A percentile compares a stretch with the other conserved stretches of the same genome.
Conservation (phyloP, 2,888 invertebrate species). For the Xiphydria camelus region DNA sequence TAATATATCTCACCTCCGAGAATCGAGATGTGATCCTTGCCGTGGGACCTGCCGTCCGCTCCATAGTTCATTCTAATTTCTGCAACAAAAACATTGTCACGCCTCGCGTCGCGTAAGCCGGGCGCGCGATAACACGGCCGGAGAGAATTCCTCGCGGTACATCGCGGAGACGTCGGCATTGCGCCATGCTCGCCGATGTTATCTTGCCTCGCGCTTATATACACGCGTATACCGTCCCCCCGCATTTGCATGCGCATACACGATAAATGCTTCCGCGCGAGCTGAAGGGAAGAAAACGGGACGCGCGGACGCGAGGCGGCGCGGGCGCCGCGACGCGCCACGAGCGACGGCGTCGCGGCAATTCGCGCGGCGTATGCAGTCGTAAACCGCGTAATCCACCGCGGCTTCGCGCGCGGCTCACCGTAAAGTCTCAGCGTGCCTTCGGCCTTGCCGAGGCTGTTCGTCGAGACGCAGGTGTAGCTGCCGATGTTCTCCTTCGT, state of each 20-base stretch:
- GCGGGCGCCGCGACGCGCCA: too few relatives aligned
- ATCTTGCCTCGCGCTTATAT: too few relatives aligned
- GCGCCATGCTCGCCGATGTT: background rate
- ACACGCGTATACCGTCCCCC: too few relatives aligned
- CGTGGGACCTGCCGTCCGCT: conserved; percentile 59
- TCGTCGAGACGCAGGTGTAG: conserved; percentile 80
- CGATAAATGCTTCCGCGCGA: too few relatives aligned
- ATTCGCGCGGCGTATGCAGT: too few relatives aligned
- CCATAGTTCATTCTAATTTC: conserved; percentile 63
- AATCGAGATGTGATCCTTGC: conserved; percentile 63
- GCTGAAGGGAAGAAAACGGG: background rate
- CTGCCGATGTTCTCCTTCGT: conserved; percentile 69
- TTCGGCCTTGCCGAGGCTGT: conserved; percentile 77
- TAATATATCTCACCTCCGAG: conserved; percentile 65
- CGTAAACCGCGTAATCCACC: too few relatives aligned
- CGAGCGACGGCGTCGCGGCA: too few relatives aligned
- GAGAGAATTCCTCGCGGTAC: background rate
- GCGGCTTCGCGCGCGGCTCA: too few relatives aligned
- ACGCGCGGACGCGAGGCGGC: too few relatives aligned
- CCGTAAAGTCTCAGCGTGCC: conserved; percentile 75
- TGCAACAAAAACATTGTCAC: conserved; percentile 36
- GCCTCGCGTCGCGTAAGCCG: conserved; percentile 9
- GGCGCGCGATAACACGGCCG: background rate
- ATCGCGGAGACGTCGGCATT: background rate
- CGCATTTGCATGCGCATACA: too few relatives aligned